Percentiles rank a stretch among this genome's conserved stretches.
These are phyloP conservation scores for Rhagophthalmus giganteus DNA, from an alignment of 2,888 invertebrate genomes.

Conservation along the genomic window DNA sequence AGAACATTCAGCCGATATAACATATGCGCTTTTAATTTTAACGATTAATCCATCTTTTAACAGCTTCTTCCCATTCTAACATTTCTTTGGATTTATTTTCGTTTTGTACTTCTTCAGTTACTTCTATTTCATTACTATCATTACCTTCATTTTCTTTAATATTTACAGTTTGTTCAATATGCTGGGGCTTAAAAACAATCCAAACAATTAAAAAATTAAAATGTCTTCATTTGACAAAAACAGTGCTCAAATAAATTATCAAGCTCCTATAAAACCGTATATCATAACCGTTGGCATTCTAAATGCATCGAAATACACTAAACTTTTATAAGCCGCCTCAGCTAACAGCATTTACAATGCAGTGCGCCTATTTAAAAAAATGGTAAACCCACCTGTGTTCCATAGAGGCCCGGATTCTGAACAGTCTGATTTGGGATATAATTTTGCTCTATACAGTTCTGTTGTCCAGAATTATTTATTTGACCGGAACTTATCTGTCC, in stretches of 20 bases:
- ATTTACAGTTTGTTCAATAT: slow-evolving; percentile 22
- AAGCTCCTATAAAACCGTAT: slow-evolving; percentile 16
- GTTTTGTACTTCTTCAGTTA: slow-evolving; percentile 34
- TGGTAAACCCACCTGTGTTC: slow-evolving; percentile 41
- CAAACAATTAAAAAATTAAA: slow-evolving; percentile 15
- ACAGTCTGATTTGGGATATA: slow-evolving; percentile 18
- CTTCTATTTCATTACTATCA: slow-evolving; percentile 13
- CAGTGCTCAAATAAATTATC: slow-evolving; percentile 6
- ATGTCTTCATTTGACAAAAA: slow-evolving; percentile 11
- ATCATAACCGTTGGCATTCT: too few species aligned
- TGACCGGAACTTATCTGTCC: slow-evolving; percentile 32
- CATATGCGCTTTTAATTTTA: too few species aligned
- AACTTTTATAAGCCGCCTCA: slow-evolving; percentile 11
- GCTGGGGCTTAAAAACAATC: slow-evolving; percentile 27
- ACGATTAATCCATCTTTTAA: slow-evolving; percentile 70
- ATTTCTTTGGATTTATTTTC: slow-evolving; percentile 50
- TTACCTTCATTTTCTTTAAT: slow-evolving; percentile 21
- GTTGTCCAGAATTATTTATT: slow-evolving; percentile 41
- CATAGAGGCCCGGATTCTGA: slow-evolving; percentile 43
- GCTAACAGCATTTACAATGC: slow-evolving; percentile 20
- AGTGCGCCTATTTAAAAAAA: slow-evolving; percentile 27
- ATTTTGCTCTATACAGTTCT: slow-evolving; percentile 38
- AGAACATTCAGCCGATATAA: too few species aligned
- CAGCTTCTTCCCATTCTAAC: slow-evolving; percentile 65
- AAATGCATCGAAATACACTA: slow-evolving; percentile 13